Evolutionary conservation across 2,113 vertebrate genomes (phyloP).

Genomic region (Lophura nycthemera): DNA sequence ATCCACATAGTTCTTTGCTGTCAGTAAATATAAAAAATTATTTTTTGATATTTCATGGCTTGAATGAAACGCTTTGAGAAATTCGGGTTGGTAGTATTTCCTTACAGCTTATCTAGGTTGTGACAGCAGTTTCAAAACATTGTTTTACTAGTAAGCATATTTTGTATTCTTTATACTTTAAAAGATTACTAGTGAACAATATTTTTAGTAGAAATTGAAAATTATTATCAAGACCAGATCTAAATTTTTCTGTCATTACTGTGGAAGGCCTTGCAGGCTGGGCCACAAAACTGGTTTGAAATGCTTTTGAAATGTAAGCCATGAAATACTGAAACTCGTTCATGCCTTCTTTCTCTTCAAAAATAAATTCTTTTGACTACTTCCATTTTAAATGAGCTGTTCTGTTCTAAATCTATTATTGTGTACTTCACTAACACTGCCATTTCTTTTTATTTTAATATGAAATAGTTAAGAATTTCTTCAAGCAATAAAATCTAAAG

Average conservation of each 20-base stretch:
- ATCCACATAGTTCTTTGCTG: neutral
- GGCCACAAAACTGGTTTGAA: neutral
- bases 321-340: neutral
- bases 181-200: neutral
- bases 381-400: neutral
- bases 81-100: neutral
- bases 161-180: neutral
- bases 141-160: neutral
- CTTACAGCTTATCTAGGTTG: neutral
- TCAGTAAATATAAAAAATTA: neutral
- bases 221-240: neutral
- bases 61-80: neutral
- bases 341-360: neutral
- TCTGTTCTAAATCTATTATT: neutral
- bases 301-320: neutral
- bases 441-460: neutral
- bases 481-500: neutral
- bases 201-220: neutral
- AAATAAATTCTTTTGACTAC: neutral
- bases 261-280: neutral
- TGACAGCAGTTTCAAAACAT: neutral
- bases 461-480: neutral
- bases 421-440: neutral
- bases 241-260: neutral
- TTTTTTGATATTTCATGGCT: neutral